A percentile compares a stretch with the other conserved stretches of the same genome.
These are phyloP conservation scores for Acrobasis repandana DNA, from an alignment of 2,888 invertebrate genomes.

Conservation along the genomic window DNA sequence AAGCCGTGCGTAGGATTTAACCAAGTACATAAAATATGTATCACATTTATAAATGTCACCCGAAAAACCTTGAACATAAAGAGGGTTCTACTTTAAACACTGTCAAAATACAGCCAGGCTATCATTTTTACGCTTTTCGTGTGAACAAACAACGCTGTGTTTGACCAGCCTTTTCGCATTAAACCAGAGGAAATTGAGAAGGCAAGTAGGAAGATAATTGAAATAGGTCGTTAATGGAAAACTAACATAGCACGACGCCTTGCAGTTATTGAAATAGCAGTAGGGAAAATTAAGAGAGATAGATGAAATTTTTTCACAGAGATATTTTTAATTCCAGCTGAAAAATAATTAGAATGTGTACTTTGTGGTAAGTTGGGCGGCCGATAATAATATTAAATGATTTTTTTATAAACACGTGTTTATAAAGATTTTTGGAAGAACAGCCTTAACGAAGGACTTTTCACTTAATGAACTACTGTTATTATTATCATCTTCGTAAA, in stretches of 20 bases:
- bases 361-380: background rate
- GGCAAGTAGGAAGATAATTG: conserved; percentile 15
- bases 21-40: background rate
- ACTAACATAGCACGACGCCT: conserved; percentile 12
- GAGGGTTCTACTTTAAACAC: conserved; percentile 6
- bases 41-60: conserved; percentile 4
- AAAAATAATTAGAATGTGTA: background rate
- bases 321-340: background rate
- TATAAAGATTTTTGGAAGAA: no score
- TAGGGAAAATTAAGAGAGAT: background rate
- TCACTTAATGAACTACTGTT: no score
- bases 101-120: conserved; percentile 5
- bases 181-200: conserved; percentile 5
- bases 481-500: no score
- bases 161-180: conserved; percentile 11
- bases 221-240: conserved; percentile 21
- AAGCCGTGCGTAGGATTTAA: background rate
- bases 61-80: conserved; percentile 3
- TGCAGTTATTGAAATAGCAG: conserved; percentile 7
- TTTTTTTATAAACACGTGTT: background rate
- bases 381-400: background rate
- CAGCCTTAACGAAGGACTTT: no score
- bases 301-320: background rate
- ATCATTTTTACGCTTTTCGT: conserved; percentile 11
- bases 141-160: conserved; percentile 11